Evolutionary conservation across 2,113 vertebrate species (phyloP).

Genomic region (human): GRCh38 chr2:6109001-6109500

Average conservation of each 20-base stretch:
- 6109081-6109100: fast-evolving
- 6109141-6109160: neutral
- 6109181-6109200: neutral
- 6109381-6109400: fast-evolving
- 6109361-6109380: too few species aligned
- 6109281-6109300: fast-evolving
- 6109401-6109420: neutral
- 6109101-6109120: too few species aligned
- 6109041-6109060: neutral
- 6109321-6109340: neutral
- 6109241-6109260: neutral
- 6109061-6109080: fast-evolving
- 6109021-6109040: neutral
- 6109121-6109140: fast-evolving
- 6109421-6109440: neutral
- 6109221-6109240: too few species aligned
- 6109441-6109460: neutral
- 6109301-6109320: neutral
- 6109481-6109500: neutral
- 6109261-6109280: fast-evolving
- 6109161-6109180: neutral
- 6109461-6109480: neutral
- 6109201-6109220: neutral
- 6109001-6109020: neutral
- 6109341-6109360: too few species aligned